Conservation (phyloP, 2,113 vertebrate species). For the Ptychochromis oligacanthus region DNA sequence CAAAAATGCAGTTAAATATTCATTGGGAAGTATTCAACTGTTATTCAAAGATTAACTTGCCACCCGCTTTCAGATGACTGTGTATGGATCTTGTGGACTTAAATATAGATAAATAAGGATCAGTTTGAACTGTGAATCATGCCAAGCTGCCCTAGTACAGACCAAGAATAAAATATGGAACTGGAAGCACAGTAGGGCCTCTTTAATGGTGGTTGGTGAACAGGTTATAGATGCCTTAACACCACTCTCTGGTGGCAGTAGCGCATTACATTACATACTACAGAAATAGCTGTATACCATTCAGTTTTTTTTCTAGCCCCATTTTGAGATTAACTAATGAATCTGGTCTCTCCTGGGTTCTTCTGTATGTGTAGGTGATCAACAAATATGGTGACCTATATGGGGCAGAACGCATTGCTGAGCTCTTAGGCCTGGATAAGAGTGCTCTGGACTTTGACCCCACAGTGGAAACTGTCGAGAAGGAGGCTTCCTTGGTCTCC, state of each 20-base stretch:
- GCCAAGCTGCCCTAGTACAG: background rate
- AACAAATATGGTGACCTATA: slow-evolving; percentile 98
- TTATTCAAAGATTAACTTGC: background rate
- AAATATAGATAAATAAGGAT: background rate
- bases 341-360: background rate
- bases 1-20: background rate
- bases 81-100: background rate
- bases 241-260: background rate
- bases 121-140: background rate
- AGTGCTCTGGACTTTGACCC: slow-evolving; percentile 96
- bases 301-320: background rate
- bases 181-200: background rate
- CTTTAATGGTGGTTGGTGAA: background rate
- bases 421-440: slow-evolving; percentile 96
- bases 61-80: background rate
- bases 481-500: slow-evolving; percentile 91
- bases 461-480: slow-evolving; percentile 87
- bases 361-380: slow-evolving; percentile 85
- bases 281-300: background rate
- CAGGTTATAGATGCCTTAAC: background rate
- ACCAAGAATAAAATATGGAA: background rate
- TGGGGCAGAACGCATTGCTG: slow-evolving; percentile 94
- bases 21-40: background rate
- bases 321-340: background rate
- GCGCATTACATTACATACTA: background rate